Base-by-base conservation (phyloP, 2,113 vertebrate species). In the Trogon melanurus region DNA sequence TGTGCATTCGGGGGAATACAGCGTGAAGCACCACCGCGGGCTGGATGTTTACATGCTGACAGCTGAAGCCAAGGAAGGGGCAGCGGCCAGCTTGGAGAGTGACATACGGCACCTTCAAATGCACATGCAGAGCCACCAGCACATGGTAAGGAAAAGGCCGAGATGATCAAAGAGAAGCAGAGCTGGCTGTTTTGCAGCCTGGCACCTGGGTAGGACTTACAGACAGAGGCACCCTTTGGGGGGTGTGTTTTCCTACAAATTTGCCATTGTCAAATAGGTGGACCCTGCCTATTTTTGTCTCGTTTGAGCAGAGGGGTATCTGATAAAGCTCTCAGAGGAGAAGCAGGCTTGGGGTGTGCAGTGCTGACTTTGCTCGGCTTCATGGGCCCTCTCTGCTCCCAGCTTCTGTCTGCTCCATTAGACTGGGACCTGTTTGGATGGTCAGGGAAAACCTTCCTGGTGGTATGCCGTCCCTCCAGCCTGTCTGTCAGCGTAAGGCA, bases 31-130 rank as follows among this genome's bases (percentile, higher is more conserved):
- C 93, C 98, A 99, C 88, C 98, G 98, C 1, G 95, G 96, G 45
- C 95, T 99, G 53, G 97, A 98, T 83, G 97, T 99, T 81, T 99
- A 99, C 95, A 98, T 98, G 16, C 97, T 99, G 88, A 99, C 99
- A 0, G 97, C 98, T 22, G 98, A 96, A 94, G 75, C 92, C 29
- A 91, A n/a, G 72, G 96, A 97, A 5, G 97, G 98, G 51, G 38
- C 26, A 5, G 22, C 91, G 6, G 82, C 97, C 44, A 97, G 61
- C 96, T 96, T 98, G 93, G 98, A 98, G 87, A 93, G 85, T 4
- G 96, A 97, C 38, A 98, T 99, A 34, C 96, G 47, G 85, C 97
- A 98, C 76, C 98, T 99, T 32, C 95, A 91, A 66, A 98, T 96
- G 87, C 97, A 98, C 89, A 98, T 96, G 94, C 96, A 96, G 87